A percentile compares a stretch with the other conserved stretches of the same genome.
These are phyloP conservation scores for Cryptosula pallasiana DNA, from an alignment of 2,888 invertebrate species.

Conservation along the genomic window DNA sequence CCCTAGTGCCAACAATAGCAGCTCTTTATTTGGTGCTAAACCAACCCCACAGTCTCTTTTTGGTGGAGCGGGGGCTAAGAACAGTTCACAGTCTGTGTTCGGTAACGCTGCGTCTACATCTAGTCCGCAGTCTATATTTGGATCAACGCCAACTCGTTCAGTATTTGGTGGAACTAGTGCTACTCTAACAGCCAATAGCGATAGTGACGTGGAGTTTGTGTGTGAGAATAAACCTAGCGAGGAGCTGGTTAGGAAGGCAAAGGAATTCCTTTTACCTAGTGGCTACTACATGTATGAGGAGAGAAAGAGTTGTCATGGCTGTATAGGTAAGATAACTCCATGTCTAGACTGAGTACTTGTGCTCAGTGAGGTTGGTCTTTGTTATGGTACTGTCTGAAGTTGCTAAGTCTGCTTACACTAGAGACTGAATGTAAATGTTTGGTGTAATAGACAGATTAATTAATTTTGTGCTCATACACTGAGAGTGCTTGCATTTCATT, in stretches of 20 bases:
- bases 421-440: too few relatives aligned
- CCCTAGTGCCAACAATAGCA: not conserved
- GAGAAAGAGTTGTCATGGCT: conserved; percentile 45
- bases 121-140: too few relatives aligned
- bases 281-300: conserved; percentile 47
- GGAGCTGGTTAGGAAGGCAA: conserved; percentile 41
- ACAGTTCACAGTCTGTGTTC: not conserved
- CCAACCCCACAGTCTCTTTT: not conserved
- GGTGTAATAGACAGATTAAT: too few relatives aligned
- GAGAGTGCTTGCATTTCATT: too few relatives aligned
- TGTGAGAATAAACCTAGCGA: conserved; percentile 36
- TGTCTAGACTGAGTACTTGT: too few relatives aligned
- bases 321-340: conserved; percentile 39
- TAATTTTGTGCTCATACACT: too few relatives aligned
- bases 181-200: not conserved
- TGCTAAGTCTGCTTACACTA: too few relatives aligned
- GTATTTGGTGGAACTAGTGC: not conserved
- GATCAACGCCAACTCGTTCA: not conserved
- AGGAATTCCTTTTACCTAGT: conserved; percentile 42
- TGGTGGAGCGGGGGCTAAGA: not conserved
- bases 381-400: too few relatives aligned
- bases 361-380: too few relatives aligned
- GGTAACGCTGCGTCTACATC: not conserved
- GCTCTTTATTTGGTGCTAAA: not conserved
- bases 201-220: conserved; percentile 38